Conservation (phyloP, 2,113 vertebrate genomes). For the Pipa parva region DNA sequence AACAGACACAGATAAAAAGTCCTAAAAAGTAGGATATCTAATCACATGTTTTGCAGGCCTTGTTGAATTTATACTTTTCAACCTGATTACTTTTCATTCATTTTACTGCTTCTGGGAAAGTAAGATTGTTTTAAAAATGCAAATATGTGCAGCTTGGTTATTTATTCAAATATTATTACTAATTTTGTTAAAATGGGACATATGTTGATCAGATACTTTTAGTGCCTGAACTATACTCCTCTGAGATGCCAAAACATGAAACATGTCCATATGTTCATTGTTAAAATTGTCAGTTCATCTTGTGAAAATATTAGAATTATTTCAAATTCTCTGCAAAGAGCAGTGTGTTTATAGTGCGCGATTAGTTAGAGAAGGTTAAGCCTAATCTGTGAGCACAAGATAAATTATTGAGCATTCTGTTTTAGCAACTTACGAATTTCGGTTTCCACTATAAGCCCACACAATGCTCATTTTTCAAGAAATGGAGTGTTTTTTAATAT, state of each 20-base stretch:
- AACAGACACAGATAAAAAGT: too few relatives aligned
- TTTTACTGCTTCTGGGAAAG: not conserved
- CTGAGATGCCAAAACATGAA: constrained; percentile 12
- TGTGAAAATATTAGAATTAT: constrained; percentile 2
- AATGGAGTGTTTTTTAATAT: too few relatives aligned
- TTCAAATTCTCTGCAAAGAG: not conserved
- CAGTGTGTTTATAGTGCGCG: not conserved
- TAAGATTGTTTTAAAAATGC: not conserved
- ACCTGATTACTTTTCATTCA: too few relatives aligned
- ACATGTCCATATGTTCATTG: constrained; percentile 10
- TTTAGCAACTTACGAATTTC: not conserved
- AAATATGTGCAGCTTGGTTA: not conserved
- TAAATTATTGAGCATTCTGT: not conserved
- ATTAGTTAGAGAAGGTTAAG: not conserved
- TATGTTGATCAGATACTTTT: constrained; percentile 17
- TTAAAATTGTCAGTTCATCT: constrained; percentile 1
- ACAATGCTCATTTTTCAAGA: not conserved
- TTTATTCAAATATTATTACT: constrained; percentile 2
- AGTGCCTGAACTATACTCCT: constrained; percentile 5
- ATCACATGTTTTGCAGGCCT: too few relatives aligned
- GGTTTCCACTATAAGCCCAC: not conserved
- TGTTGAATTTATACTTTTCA: too few relatives aligned
- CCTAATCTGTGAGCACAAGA: not conserved
- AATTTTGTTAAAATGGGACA: constrained; percentile 6
- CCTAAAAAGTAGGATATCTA: too few relatives aligned